phyloP scores from a whole-genome alignment of 1,140 invertebrate species.

The Goniozus legneri region DNA sequence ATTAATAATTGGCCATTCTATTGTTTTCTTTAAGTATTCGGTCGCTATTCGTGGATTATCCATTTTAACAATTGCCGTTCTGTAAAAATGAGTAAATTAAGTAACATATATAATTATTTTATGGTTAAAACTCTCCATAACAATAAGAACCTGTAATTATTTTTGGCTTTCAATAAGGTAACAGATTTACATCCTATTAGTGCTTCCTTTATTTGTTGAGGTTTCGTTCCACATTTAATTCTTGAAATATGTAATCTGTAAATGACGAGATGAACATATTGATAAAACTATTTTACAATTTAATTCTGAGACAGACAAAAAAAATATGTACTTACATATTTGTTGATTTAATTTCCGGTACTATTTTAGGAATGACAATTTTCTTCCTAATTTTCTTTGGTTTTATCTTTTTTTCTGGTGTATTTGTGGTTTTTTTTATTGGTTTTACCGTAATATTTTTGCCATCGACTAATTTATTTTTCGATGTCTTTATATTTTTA shows the following conservation, averaged over 20 bases:
- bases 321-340: conserved; percentile 19
- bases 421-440: conserved; percentile 5
- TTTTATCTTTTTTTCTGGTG: conserved; percentile 2
- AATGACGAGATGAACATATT: conserved; percentile 7
- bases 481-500: conserved; percentile 26
- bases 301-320: background rate
- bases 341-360: conserved; percentile 14
- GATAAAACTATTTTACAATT: background rate
- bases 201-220: conserved; percentile 23
- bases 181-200: conserved; percentile 27
- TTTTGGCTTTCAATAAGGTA: conserved; percentile 25
- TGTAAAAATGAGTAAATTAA: conserved; percentile 10
- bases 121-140: background rate
- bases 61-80: conserved; percentile 27
- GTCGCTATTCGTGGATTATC: conserved; percentile 17
- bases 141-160: conserved; percentile 18
- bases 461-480: conserved; percentile 22
- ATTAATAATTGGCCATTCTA: conserved; percentile 16
- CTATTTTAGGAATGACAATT: conserved; percentile 20
- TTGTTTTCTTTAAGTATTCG: conserved; percentile 23
- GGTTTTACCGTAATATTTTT: conserved; percentile 26
- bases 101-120: background rate
- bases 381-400: conserved; percentile 15
- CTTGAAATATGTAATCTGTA: conserved; percentile 31
- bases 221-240: conserved; percentile 22